A percentile compares a stretch with the other conserved stretches of the same genome.
Evolutionary conservation across 2,888 invertebrate genomes (phyloP).

Genomic region (Brachycybe producta): DNA sequence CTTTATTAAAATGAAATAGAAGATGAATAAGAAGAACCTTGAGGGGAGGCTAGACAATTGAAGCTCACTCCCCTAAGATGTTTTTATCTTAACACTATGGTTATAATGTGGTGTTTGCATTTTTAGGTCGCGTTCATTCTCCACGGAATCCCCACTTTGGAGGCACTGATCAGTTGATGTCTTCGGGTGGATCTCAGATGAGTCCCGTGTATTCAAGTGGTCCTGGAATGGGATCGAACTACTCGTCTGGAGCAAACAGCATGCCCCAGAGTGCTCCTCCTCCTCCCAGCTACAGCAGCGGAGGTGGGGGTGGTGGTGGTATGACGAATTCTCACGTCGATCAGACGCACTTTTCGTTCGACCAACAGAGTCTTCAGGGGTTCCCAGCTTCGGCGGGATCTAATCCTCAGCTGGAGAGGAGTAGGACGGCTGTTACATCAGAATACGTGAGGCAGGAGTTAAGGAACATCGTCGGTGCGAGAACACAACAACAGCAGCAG

Average conservation of each 20-base stretch:
- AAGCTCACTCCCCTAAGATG: background rate
- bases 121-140: conserved; percentile 26
- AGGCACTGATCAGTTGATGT: conserved; percentile 28
- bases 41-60: no score
- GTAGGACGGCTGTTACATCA: conserved; percentile 35
- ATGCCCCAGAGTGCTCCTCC: conserved; percentile 19
- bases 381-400: conserved; percentile 7
- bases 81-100: background rate
- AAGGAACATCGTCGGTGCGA: conserved; percentile 72
- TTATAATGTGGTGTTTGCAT: background rate
- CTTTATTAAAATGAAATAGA: background rate
- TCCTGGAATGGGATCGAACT: conserved; percentile 8
- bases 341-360: conserved; percentile 20
- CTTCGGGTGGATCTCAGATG: conserved; percentile 26
- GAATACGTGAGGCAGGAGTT: conserved; percentile 86
- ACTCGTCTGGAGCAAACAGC: conserved; percentile 5
- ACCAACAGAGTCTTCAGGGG: conserved; percentile 16
- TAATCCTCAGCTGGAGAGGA: conserved; percentile 6
- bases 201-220: conserved; percentile 20
- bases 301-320: conserved; percentile 1
- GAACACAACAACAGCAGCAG: conserved; percentile 43
- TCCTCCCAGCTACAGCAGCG: conserved; percentile 16
- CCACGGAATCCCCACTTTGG: conserved; percentile 21
- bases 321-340: conserved; percentile 7
- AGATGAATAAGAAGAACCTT: background rate